Evolutionary conservation across 2,797 vertebrate genomes (phyloP).

Genomic region (Sylvilagus floridanus): DNA sequence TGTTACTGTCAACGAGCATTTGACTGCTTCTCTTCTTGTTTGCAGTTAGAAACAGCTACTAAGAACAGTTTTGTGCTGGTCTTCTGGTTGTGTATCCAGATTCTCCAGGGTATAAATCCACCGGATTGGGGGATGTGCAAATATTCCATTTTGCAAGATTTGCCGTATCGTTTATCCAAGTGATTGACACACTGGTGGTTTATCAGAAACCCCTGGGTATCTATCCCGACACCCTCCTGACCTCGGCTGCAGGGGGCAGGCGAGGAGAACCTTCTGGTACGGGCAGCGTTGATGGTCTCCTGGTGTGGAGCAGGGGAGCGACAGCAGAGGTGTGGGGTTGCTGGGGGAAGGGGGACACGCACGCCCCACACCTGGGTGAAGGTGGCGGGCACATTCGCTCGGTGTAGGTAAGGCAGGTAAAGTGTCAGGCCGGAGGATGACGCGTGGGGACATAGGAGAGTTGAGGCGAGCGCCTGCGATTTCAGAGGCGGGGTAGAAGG

Average conservation of each 20-base stretch:
- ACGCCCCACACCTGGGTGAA: neutral
- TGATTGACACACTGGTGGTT: accelerated
- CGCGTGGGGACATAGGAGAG: neutral
- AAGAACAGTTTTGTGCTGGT: neutral
- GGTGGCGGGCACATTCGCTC: neutral
- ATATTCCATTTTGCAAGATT: neutral
- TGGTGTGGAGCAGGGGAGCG: neutral
- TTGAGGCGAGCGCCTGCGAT: neutral
- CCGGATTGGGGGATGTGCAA: neutral
- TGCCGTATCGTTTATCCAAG: neutral
- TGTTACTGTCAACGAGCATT: neutral
- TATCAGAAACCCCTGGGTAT: too few relatives aligned
- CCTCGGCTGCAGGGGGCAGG: too few relatives aligned
- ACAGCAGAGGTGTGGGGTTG: too few relatives aligned
- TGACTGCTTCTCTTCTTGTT: neutral
- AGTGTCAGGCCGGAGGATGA: neutral
- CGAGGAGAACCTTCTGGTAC: neutral
- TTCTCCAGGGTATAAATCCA: neutral
- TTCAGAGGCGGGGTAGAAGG: neutral
- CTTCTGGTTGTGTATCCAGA: neutral
- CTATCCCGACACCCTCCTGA: neutral
- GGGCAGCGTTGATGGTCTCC: accelerated
- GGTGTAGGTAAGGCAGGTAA: neutral
- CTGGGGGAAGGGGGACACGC: too few relatives aligned
- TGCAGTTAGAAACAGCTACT: neutral